phyloP scores from a whole-genome alignment of 2,797 vertebrate genomes.

The Arctocebus calabarensis region DNA sequence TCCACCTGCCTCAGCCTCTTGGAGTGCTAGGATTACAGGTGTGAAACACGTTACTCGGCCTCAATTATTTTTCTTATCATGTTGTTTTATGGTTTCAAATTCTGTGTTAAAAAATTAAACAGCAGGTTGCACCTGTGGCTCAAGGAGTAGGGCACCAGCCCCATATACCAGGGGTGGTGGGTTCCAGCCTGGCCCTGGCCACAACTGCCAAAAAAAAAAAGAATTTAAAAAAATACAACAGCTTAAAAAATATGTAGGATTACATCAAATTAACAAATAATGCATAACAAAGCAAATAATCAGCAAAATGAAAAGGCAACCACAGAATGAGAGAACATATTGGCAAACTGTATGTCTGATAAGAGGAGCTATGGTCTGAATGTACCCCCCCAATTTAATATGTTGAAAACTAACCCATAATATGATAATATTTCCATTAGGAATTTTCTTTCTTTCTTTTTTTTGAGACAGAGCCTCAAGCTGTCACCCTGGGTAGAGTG shows the following conservation, averaged over 20 bases:
- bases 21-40: too few species aligned
- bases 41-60: too few species aligned
- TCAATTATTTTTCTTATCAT: background rate
- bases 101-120: slow-evolving; percentile 72
- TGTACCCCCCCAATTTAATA: background rate
- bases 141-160: too few species aligned
- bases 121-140: background rate
- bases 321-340: background rate
- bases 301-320: background rate
- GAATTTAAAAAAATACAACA: slow-evolving; percentile 61
- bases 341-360: background rate
- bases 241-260: slow-evolving; percentile 29
- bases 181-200: too few species aligned
- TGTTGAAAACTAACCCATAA: background rate
- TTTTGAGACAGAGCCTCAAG: too few species aligned
- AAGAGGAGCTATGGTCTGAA: background rate
- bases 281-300: background rate
- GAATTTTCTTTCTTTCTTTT: too few species aligned
- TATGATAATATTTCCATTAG: background rate
- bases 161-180: too few species aligned
- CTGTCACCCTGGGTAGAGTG: too few species aligned
- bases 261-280: background rate
- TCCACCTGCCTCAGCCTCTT: too few species aligned
- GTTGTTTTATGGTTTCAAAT: slow-evolving; percentile 44
- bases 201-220: too few species aligned